These are phyloP conservation scores for Dasysyrphus tricinctus DNA, from an alignment of 2,888 invertebrate species.

Conservation along the genomic window DNA sequence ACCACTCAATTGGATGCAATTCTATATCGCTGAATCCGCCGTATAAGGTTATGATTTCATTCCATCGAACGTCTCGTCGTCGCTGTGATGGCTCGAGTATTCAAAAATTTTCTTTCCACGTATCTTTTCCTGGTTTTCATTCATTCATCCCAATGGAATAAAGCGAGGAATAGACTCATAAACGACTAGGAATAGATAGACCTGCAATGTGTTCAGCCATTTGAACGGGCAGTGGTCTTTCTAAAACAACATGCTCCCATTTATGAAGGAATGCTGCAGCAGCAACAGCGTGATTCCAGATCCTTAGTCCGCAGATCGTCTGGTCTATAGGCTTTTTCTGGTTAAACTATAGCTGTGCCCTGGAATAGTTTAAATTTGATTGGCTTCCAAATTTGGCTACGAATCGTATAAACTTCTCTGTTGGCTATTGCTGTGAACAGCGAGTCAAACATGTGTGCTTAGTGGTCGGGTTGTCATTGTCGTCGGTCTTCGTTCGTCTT, in stretches of 20 bases:
- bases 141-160: conserved; percentile 72
- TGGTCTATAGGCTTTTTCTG: conserved; percentile 16
- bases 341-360: conserved; percentile 28
- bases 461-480: conserved; percentile 58
- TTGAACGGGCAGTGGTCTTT: conserved; percentile 49
- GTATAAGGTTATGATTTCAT: conserved; percentile 63
- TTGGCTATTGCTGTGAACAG: conserved; percentile 19
- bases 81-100: conserved; percentile 40
- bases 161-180: conserved; percentile 26
- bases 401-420: conserved; percentile 21
- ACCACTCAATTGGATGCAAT: conserved; percentile 71
- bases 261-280: conserved; percentile 69
- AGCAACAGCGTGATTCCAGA: conserved; percentile 7
- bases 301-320: conserved; percentile 18
- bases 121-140: conserved; percentile 73
- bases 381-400: conserved; percentile 72
- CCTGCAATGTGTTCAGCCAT: not conserved
- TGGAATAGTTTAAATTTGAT: conserved; percentile 75
- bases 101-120: conserved; percentile 71
- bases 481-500: not conserved
- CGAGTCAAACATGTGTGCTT: conserved; percentile 40
- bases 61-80: conserved; percentile 29
- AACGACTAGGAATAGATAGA: conserved; percentile 7
- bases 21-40: conserved; percentile 47
- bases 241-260: conserved; percentile 71